phyloP scores from a whole-genome alignment of 2,113 vertebrate genomes.

The Anhinga anhinga region DNA sequence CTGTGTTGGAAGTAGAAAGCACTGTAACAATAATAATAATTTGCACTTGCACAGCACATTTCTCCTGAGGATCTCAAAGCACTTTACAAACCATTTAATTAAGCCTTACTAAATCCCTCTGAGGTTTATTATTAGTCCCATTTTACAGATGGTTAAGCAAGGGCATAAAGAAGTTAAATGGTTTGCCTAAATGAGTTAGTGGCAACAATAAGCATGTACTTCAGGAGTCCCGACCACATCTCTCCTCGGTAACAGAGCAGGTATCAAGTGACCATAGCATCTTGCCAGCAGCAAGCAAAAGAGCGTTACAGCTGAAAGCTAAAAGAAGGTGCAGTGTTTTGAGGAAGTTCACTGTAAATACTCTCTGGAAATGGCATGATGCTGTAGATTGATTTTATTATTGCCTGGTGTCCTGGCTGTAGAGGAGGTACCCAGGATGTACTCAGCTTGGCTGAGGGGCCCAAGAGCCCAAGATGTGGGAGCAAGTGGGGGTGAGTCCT shows the following conservation, averaged over 20 bases:
- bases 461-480: not conserved
- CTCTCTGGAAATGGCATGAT: not conserved
- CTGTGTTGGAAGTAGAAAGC: conserved; percentile 58
- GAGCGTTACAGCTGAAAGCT: not conserved
- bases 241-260: not conserved
- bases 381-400: rapidly evolving
- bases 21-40: conserved; percentile 61
- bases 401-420: not conserved
- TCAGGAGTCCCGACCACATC: not conserved
- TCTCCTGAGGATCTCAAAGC: conserved; percentile 65
- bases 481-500: not conserved
- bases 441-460: not conserved
- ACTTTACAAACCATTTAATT: conserved; percentile 69
- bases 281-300: not conserved
- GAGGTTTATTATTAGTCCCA: conserved; percentile 63
- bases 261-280: not conserved
- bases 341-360: not conserved
- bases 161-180: conserved; percentile 67
- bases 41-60: conserved; percentile 63
- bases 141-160: conserved; percentile 69
- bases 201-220: conserved; percentile 18
- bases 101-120: conserved; percentile 59
- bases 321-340: not conserved
- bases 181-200: conserved; percentile 56
- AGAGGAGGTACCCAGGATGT: not conserved